Evolutionary conservation across 1,140 invertebrate species (phyloP).

Genomic region (Diorhabda carinulata): DNA sequence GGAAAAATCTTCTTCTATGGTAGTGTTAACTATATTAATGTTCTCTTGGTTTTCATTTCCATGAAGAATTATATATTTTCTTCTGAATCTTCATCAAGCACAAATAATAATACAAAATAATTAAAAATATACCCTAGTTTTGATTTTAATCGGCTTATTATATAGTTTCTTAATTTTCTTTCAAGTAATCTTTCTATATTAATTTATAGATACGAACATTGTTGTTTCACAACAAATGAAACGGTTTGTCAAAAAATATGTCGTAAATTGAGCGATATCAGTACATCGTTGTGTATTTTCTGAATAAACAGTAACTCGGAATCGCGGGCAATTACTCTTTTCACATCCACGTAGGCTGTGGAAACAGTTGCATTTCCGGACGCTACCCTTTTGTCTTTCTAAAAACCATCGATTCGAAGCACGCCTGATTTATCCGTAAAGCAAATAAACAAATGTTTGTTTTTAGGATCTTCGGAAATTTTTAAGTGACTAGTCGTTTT

Average conservation of each 20-base stretch:
- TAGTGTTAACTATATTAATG: no score
- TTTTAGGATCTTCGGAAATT: constrained; percentile 1
- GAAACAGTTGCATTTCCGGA: background rate
- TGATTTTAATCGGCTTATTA: no score
- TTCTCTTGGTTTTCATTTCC: no score
- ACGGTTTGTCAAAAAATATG: background rate
- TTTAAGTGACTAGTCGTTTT: background rate
- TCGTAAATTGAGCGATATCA: background rate
- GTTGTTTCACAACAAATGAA: background rate
- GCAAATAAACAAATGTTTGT: constrained; percentile 2
- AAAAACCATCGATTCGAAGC: background rate
- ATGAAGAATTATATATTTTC: no score
- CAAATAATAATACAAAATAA: no score
- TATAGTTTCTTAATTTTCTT: no score
- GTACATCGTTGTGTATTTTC: background rate
- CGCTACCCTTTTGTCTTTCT: background rate
- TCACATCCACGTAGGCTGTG: background rate
- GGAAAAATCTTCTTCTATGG: no score
- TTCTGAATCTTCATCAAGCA: no score
- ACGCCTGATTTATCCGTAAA: background rate
- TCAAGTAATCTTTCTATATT: no score
- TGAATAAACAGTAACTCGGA: background rate
- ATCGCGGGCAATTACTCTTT: background rate
- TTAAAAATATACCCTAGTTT: no score
- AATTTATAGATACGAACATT: no score